Base-by-base conservation (phyloP, 2,797 vertebrate species). In the Bucorvus abyssinicus region DNA sequence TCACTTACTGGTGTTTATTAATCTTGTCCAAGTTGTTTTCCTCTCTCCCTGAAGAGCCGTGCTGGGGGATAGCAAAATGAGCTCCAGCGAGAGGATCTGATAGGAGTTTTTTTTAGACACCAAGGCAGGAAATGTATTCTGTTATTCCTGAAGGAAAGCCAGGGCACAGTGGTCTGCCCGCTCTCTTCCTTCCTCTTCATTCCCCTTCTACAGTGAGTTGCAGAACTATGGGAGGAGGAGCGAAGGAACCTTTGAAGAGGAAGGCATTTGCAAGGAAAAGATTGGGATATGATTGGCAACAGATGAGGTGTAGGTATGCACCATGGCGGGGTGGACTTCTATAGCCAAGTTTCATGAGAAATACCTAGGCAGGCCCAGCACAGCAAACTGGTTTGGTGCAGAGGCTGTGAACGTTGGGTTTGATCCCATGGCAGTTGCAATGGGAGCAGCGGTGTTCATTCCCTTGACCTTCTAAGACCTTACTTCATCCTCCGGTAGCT, bases 111-210 rank as follows among this genome's bases (percentile, higher is more conserved):
- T 65, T 73, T 63, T 57, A 40, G 91, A 67, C 52, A 82, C 11
- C 60, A 69, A 63, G 74, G 69, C 87, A 94, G 94, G 86, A 94
- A 93, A 93, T 77, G 26, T 53, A 20, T 77, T 87, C 57, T 89
- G 53, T 81, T 87, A 13, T 63, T 89, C 38, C 87, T 94, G 89
- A 92, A 82, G 18, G 24, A 24, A 79, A 55, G 78, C 84, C 93
- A 93, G 56, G 55, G 55, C 38, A 9, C 67, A 64, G 84, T 18
- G 36, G 16, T 40, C 30, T 36, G 40, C 64, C 64, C 84, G 24
- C n/a, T 42, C 47, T 52, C 47, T 42, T 53, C 70, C 69, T 81
- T 76, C 56, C 53, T 21, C 34, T 79, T 32, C 44, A 2, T 3
- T 75, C 53, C 52, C 29, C 44, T 76, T 67, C 53, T 19, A 14